Evolutionary conservation across 2,797 vertebrate species (phyloP).

Genomic region (Antrozous pallidus): DNA sequence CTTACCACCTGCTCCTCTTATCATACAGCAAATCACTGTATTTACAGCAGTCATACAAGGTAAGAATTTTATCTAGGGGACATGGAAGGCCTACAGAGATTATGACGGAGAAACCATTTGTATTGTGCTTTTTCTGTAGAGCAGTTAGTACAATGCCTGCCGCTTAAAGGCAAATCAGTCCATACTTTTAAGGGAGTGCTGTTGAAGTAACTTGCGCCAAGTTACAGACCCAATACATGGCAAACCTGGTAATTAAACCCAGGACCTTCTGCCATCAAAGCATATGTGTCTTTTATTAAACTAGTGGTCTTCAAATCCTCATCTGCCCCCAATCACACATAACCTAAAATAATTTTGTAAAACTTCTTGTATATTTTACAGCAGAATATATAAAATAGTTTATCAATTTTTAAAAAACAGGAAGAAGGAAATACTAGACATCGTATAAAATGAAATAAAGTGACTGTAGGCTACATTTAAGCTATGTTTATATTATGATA

Average conservation of each 20-base stretch:
- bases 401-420: neutral
- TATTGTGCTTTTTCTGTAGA: neutral
- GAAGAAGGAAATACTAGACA: neutral
- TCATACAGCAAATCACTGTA: fast-evolving
- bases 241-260: neutral
- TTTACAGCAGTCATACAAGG: neutral
- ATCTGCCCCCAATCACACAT: neutral
- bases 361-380: neutral
- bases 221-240: neutral
- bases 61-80: neutral
- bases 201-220: neutral
- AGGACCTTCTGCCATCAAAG: neutral
- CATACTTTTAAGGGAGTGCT: neutral
- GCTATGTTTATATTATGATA: neutral
- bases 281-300: neutral
- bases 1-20: neutral
- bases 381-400: neutral
- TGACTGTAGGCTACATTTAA: neutral
- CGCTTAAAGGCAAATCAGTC: neutral
- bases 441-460: neutral
- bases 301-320: neutral
- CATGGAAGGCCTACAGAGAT: neutral
- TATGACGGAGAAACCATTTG: neutral
- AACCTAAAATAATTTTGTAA: neutral
- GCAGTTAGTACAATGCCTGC: neutral